Evolutionary conservation across 2,888 invertebrate genomes (phyloP), one percentile per base, ranked within the genome.

Genomic region (Drosophila cognata): DNA sequence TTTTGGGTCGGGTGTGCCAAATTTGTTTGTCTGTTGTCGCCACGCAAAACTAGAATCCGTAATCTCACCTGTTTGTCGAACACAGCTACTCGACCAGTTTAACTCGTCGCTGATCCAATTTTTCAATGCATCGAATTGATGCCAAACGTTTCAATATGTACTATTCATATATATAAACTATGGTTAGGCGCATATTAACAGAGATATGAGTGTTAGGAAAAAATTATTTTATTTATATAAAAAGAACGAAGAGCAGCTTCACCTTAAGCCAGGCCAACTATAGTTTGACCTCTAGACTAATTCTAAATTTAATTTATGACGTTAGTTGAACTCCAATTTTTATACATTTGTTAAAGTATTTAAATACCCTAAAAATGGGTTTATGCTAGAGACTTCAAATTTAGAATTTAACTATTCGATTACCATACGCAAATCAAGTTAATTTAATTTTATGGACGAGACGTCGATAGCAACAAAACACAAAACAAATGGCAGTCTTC

Each of bases 21-120:
- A 75, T 79, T 31, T 21, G 43, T 43, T n/a, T 64, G 51, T 74
- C 46, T 55, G 58, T 59, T 58, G 48, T 50, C 35, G 18, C 25
- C 60, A 59, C 61, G 50, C 21, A 36, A 78, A 65, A 79, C 76
- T 53, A 62, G 66, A 73, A 79, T 76, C 73, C 28, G 63, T 73
- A 76, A 73, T 73, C 80, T 64, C 80, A 76, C 76, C 80, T 73
- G 80, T 66, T 76, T 79, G 25, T 28, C 36, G 43, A 59, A 46
- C 16, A 46, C 46, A 46, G 25, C 25, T 46, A 46, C 16, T 16
- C 36, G 62, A 77, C 77, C 65, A 65, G 78, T 77, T 35, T 29
- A 74, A 70, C 74, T 57, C 43, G 72, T 76, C 48, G 67, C 48
- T 63, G 77, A 63, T 76, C 77, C 65, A 77, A 76, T 72, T 76